Conservation (phyloP, 1,140 invertebrate genomes). For the Rhyzopertha dominica region DNA sequence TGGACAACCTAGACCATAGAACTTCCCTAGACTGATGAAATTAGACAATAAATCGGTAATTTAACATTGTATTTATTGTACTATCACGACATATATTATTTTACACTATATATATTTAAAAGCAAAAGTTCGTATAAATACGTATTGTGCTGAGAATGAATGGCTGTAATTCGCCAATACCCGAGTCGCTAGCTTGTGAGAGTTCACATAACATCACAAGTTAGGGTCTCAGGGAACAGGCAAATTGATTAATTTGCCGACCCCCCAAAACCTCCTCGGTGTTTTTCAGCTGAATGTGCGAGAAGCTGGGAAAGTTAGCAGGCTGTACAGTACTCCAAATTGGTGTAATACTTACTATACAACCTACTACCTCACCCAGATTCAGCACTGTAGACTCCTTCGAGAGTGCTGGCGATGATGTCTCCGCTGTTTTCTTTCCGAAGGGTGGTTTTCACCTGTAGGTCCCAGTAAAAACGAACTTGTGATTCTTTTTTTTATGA, state of each 20-base stretch:
- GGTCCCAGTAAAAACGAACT: conserved; percentile 43
- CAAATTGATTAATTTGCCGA: conserved; percentile 36
- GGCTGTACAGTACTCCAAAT: conserved; percentile 66
- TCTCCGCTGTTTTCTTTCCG: conserved; percentile 11
- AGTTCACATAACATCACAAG: conserved; percentile 62
- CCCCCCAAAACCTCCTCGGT: not conserved
- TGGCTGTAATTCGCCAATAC: conserved; percentile 56
- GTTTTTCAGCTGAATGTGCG: conserved; percentile 18
- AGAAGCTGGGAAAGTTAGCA: conserved; percentile 66
- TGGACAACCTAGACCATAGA: too few species aligned
- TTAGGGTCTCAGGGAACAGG: conserved; percentile 73
- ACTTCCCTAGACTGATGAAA: too few species aligned
- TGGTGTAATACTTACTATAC: conserved; percentile 69
- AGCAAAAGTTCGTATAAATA: too few species aligned
- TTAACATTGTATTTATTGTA: too few species aligned
- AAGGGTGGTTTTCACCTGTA: conserved; percentile 23
- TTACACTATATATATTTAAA: too few species aligned
- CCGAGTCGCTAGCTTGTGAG: conserved; percentile 69
- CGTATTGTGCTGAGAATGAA: too few species aligned
- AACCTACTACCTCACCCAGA: conserved; percentile 70
- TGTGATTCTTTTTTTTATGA: conserved; percentile 34
- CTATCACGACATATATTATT: too few species aligned
- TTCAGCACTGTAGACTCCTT: conserved; percentile 15
- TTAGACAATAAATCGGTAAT: too few species aligned
- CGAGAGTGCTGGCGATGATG: not conserved